A percentile compares a stretch with the other conserved stretches of the same genome.
Conservation (phyloP, 1,140 invertebrate species). For the Megathymus violae region DNA sequence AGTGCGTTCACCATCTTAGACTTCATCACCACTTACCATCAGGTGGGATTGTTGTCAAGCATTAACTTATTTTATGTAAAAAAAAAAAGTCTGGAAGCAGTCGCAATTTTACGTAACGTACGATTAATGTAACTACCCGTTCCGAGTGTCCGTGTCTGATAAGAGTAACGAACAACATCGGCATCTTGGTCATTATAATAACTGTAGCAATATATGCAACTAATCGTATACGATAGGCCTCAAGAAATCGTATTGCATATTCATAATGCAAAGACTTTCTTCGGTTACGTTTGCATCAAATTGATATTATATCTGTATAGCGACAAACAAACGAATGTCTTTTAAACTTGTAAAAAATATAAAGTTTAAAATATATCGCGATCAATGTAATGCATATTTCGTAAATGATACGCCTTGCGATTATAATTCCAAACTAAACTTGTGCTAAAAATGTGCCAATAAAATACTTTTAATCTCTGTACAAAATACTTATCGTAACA, state of each 20-base stretch:
- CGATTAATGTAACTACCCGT: constrained; percentile 12
- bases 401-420: background rate
- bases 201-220: constrained; percentile 25
- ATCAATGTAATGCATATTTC: background rate
- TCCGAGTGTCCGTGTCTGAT: constrained; percentile 1
- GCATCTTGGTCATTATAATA: constrained; percentile 27
- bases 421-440: background rate
- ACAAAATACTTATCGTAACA: background rate
- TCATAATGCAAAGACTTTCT: constrained; percentile 21
- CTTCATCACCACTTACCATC: no score
- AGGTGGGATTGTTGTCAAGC: no score
- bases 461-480: no score
- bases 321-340: background rate
- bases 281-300: constrained; percentile 5
- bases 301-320: background rate
- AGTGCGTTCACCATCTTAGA: no score
- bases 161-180: constrained; percentile 12
- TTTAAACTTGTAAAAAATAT: background rate
- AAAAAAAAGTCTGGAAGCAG: constrained; percentile 19
- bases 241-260: constrained; percentile 27
- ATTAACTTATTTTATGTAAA: no score
- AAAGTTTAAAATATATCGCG: background rate
- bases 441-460: no score
- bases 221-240: constrained; percentile 24
- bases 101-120: constrained; percentile 12